Percentiles rank a stretch among this genome's conserved stretches.
phyloP scores from a whole-genome alignment of 2,888 invertebrate genomes.

The Rapana venosa region DNA sequence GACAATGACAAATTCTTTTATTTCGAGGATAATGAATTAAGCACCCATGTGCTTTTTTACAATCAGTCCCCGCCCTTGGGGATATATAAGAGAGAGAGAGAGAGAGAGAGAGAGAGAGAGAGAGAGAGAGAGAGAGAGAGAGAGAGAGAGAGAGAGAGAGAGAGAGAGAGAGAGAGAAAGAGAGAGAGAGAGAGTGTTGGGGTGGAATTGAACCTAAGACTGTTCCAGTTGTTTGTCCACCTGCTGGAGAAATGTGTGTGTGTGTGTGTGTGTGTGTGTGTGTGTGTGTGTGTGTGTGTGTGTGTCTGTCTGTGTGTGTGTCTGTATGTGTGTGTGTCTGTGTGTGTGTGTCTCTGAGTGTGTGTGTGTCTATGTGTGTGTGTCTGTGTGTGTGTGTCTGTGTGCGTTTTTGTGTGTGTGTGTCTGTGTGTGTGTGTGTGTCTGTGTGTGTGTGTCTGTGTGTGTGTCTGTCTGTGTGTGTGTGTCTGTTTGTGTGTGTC shows the following conservation, averaged over 20 bases:
- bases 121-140: too few species aligned
- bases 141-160: neutral
- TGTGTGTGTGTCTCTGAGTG: neutral
- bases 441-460: conserved; percentile 3
- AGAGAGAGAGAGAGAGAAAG: neutral
- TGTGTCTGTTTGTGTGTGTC: neutral
- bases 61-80: too few species aligned
- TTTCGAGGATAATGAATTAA: too few species aligned
- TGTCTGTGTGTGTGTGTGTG: neutral
- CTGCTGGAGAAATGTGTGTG: neutral
- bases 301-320: neutral
- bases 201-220: neutral
- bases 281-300: conserved; percentile 14
- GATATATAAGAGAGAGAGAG: too few species aligned
- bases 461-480: neutral
- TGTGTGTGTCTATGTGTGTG: conserved; percentile 10
- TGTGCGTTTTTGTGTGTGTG: neutral
- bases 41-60: too few species aligned
- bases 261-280: neutral
- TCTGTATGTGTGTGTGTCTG: neutral
- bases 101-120: too few species aligned
- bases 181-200: neutral
- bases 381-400: neutral
- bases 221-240: too few species aligned
- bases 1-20: too few species aligned